Conservation (phyloP, 1,140 invertebrate species). For the Drosophila grimshawi region DNA sequence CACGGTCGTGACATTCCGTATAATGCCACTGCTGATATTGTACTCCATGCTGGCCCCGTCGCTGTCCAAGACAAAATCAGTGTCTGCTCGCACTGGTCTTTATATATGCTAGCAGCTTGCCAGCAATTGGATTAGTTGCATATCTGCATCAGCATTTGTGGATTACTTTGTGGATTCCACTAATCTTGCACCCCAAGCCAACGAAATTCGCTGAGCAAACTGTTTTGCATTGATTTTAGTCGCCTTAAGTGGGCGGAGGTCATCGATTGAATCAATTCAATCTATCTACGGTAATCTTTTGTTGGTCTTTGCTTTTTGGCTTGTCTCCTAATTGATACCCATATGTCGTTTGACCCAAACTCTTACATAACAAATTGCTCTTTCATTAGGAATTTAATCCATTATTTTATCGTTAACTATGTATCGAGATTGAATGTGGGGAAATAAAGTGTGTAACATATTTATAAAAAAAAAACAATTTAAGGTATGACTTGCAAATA, state of each 20-base stretch:
- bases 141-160: conserved; percentile 39
- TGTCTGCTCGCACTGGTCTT: conserved; percentile 2
- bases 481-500: background rate
- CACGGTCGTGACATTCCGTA: conserved; percentile 69
- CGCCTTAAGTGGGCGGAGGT: conserved; percentile 1
- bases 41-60: conserved; percentile 61
- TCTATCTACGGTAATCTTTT: conserved; percentile 13
- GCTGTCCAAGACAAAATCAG: conserved; percentile 70
- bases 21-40: conserved; percentile 46
- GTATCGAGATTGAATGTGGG: no score
- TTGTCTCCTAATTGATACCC: conserved; percentile 16
- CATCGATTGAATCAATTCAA: conserved; percentile 10
- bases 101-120: conserved; percentile 54
- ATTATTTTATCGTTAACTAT: background rate
- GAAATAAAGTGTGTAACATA: no score
- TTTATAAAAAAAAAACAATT: background rate
- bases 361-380: background rate
- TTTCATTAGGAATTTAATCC: background rate
- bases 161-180: conserved; percentile 60
- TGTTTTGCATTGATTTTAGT: conserved; percentile 58
- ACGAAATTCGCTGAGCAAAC: conserved; percentile 49
- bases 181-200: conserved; percentile 46
- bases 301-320: background rate
- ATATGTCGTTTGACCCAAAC: background rate
- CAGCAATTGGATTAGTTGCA: conserved; percentile 61